Evolutionary conservation across 1,140 invertebrate species (phyloP), one percentile per base, ranked within the genome.

Genomic region (Brachionus calyciflorus): DNA sequence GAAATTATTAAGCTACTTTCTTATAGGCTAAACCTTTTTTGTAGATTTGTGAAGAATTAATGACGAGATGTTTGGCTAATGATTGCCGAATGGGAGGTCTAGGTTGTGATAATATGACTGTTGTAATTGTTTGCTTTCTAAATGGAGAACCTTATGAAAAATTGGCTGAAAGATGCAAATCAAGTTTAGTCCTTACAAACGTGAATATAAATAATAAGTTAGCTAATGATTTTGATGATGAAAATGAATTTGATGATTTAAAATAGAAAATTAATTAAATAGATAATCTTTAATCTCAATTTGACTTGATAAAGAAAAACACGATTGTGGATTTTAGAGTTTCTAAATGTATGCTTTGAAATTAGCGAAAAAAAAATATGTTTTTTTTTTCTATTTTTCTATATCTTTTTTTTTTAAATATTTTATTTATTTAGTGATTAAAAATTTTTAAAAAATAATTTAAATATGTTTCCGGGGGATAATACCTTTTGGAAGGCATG

Each of bases 51-150:
- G 96, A 99, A 85, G 91, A 94, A 78, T 85, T 99, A 55, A 92
- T 99, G 90, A 92, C 90, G 76, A 87, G 90, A 55, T 98, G 96
- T 85, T 87, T 99, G 44, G 93, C 95, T 2, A 94, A 95, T 1
- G 95, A 98, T 85, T 93, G 92, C 82, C 90, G 93, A 80, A 94
- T 96, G 89, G 94, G 93, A 33, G 95, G 93, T 2, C 87, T 96
- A 40, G 96, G 96, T 65, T 98, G 94, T 85, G 96, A 99, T 84
- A 98, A 99, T 86, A 99, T 99, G 96, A 97, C 94, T 37, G 93
- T 94, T 0, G 88, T 96, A 51, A 85, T 97, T 7, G 88, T 96
- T 7, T 91, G 91, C 83, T 88, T 93, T 24, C 84, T 92, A 3
- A 89, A 92, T 49, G 90, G 89, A 40, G 88, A 89, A 79, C 87